Base-by-base conservation (phyloP, 1,140 invertebrate species). In the Saccostrea cuccullata region DNA sequence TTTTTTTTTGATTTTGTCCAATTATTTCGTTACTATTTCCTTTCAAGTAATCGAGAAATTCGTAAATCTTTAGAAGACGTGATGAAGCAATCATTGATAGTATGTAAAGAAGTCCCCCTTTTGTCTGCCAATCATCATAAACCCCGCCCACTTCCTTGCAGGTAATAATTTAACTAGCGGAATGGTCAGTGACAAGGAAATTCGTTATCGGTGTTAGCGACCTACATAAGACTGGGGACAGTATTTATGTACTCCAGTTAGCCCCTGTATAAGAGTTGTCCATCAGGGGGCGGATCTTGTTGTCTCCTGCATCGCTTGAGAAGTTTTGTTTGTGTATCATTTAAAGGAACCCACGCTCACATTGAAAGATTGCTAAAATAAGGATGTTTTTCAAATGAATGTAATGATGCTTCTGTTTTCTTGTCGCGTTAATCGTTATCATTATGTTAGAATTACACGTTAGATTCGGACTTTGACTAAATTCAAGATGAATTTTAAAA, bases 311-410 rank as follows among this genome's bases (percentile, higher is more conserved):
- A 77, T 77, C 70, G 70, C 70, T 26, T 12, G 26, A 36, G 11
- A 77, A 77, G 15, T 77, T 77, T 77, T 77, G 70, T 77, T 77
- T 77, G 70, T 77, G 70, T 77, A 77, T 36, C 70, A 77, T 77
- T 30, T 30, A 26, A 77, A 77, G 70, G 70, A 36, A 77, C 70
- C 26, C 26, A 36, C 58, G 13, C 26, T 36, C 8, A 77, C 26
- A 36, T 77, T 36, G 36, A 36, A n/a, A 30, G 70, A 77, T 30
- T 30, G 5, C 30, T 77, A 26, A 26, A 77, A 13, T 77, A 36
- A 15, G 70, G 70, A 77, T 73, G 13, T 2, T 73, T 73, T 23
- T 26, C 26, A 13, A 23, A 73, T 20, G 26, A 77, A n/a, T 30
- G 5, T 6, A 36, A 15, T 30, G 23, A 77, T 77, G 26, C 15